Base-by-base conservation (phyloP, 2,113 vertebrate genomes). In the Oncorhynchus mykiss region DNA sequence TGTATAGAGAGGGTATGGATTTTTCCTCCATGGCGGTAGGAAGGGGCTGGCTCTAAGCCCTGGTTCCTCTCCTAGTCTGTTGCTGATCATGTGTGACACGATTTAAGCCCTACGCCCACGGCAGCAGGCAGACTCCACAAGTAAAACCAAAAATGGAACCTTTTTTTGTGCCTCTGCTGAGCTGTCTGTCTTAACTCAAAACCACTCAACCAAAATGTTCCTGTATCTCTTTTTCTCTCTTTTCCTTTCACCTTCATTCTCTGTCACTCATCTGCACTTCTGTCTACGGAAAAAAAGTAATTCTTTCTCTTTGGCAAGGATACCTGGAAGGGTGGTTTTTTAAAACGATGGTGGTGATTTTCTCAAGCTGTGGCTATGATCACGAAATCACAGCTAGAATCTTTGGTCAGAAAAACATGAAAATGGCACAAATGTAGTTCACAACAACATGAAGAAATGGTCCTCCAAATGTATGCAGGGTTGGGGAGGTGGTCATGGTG, bases 1-100 rank as follows among this genome's bases (percentile, higher is more conserved):
- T 80, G 77, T 87, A 90, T 88, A 84, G 85, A 86, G 87, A 81
- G 83, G 72, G 84, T 84, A 59, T 45, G 5, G 74, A 70, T 24
- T 24, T 76, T 39, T 49, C 20, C 24, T 27, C 3, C 7, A 29
- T 31, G 8, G 76, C 79, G 72, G 81, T 78, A 81, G 60, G 22
- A 12, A 5, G 13, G 14, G 14, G 49, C 4, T 72, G 25, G 2
- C 51, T 27, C 67, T 16, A 22, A 1, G 6, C 72, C 72, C 7
- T 2, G 62, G 66, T 73, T 75, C 67, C 20, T 74, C 67, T 80
- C 84, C 80, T 67, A 74, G 4, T 11, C 67, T 76, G 75, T 81
- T 70, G 76, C 71, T 85, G 84, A 82, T 84, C 64, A 71, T 79
- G 81, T 78, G 2, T 78, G 72, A 78, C 77, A 62, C 82, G 79